Evolutionary conservation across 2,797 vertebrate genomes (phyloP), one percentile per base, ranked within the genome.

Genomic region (Lithobates sylvaticus): DNA sequence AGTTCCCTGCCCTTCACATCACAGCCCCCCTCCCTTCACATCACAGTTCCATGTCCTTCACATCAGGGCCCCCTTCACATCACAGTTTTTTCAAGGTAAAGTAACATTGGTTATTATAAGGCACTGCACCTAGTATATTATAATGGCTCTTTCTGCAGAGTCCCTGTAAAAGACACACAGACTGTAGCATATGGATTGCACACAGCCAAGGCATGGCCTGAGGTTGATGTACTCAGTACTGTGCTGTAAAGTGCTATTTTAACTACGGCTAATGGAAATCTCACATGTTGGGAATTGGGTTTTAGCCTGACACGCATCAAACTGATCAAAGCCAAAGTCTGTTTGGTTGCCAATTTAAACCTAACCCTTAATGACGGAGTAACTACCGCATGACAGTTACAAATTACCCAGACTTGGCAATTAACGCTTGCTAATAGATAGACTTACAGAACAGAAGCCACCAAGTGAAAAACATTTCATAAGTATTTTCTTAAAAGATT

Each of bases 251-350:
- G 32, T 71, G 69, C 16, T 23, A 21, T 18, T 32, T 10, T 34
- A 8, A 34, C 67, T 10, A 29, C n/a, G 67, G 47, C 67, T 70
- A 50, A 68, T n/a, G 42, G 29, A 23, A 15, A 80, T 47, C 67
- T n/a, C 12, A 54, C 42, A 80, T 80, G 78, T 54, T 80, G 44
- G 23, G 42, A 70, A 47, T 70, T 80, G 78, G 78, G 29, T 70
- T 50, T 34, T 16, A 15, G 78, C 78, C 78, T 70, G 78, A 80
- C 78, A 26, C 50, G 39, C 47, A 80, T 80, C 78, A 80, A 80
- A 80, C 18, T 70, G 78, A 80, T 80, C 78, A 80, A 80, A 80
- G 78, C 42, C 23, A 50, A 70, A 80, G 21, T 54, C 27, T 54
- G 44, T 50, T 69, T 50, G 27, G 67, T 54, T 54, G 27, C 27